Evolutionary conservation across 1,140 invertebrate genomes (phyloP), one percentile per base, ranked within the genome.

Genomic region (Zaprionus kolodkinae): DNA sequence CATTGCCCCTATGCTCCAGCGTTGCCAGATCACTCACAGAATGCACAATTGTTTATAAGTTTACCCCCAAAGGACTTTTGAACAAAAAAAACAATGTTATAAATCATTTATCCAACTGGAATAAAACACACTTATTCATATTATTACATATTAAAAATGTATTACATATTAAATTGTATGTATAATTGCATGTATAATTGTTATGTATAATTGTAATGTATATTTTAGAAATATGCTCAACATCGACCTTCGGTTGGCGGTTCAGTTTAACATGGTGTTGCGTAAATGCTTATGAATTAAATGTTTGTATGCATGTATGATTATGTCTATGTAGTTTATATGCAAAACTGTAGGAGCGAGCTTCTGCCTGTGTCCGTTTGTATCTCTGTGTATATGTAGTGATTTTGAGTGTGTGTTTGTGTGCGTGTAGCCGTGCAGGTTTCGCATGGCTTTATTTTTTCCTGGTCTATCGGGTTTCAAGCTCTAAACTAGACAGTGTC

Each of bases 401-500:
- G 45, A n/a, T 10, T 52, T 17, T 57, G 9, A 35, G 17, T 66
- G 27, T 35, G 25, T 21, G 9, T 9, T 48, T 48, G 15, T 50
- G 45, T 50, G 17, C 17, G 57, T 69, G 68, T 25, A 15, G n/a
- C 35, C 50, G 15, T 64, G 68, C 38, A 30, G 6, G 35, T 17
- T 38, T 48, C 17, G 36, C 64, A 52, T 52, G 43, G 45, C 12
- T 30, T 30, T 30, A n/a, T 68, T 68, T 11, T 25, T 59, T 36
- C 33, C 35, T 60, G 43, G 45, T 40, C 57, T 56, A 63, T 45
- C 48, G 64, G 55, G 35, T 74, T 74, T 50, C 33, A 15, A 38
- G 30, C n/a, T 13, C 35, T 36, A 25, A 78, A 68, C 38, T 87
- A 86, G n/a, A 77, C 69, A 15, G 57, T 50, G n/a, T 88, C 76